Percentiles rank a stretch among this genome's conserved stretches.
phyloP scores from a whole-genome alignment of 2,797 vertebrate species.

The Triplophysa bombifrons region DNA sequence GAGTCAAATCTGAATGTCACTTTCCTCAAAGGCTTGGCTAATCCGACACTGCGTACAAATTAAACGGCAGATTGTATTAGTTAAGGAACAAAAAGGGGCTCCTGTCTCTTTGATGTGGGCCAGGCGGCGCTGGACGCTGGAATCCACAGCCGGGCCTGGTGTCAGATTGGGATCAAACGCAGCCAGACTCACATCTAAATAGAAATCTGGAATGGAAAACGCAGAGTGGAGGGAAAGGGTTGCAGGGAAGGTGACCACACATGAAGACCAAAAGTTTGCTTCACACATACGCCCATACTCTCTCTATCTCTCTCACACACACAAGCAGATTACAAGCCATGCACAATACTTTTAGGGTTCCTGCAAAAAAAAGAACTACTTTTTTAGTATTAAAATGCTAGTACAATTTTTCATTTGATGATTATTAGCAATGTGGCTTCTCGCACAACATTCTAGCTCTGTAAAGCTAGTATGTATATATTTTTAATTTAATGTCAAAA shows the following conservation, averaged over 20 bases:
- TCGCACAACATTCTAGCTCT: neutral
- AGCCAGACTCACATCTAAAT: conserved; percentile 31
- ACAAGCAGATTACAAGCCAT: conserved; percentile 19
- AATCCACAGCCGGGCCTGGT: conserved; percentile 27
- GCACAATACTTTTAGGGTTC: neutral
- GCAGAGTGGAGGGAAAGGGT: conserved; percentile 1
- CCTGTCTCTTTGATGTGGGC: conserved; percentile 43
- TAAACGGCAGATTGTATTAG: conserved; percentile 46
- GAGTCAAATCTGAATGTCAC: conserved; percentile 39
- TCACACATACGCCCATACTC: conserved; percentile 31
- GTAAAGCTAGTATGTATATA: neutral
- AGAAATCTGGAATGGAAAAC: conserved; percentile 12
- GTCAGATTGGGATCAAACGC: conserved; percentile 40
- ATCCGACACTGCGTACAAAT: conserved; percentile 39
- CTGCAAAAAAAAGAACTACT: neutral
- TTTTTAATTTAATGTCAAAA: neutral
- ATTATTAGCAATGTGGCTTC: neutral
- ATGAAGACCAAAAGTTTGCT: conserved; percentile 43
- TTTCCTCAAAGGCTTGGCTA: conserved; percentile 39
- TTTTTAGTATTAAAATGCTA: neutral
- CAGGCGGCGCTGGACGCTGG: conserved; percentile 27
- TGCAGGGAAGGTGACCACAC: conserved; percentile 51
- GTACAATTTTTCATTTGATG: neutral
- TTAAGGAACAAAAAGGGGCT: conserved; percentile 38
- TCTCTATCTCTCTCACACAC: neutral